Evolutionary conservation across 2,888 invertebrate genomes (phyloP).

Genomic region (Philereme transversata): DNA sequence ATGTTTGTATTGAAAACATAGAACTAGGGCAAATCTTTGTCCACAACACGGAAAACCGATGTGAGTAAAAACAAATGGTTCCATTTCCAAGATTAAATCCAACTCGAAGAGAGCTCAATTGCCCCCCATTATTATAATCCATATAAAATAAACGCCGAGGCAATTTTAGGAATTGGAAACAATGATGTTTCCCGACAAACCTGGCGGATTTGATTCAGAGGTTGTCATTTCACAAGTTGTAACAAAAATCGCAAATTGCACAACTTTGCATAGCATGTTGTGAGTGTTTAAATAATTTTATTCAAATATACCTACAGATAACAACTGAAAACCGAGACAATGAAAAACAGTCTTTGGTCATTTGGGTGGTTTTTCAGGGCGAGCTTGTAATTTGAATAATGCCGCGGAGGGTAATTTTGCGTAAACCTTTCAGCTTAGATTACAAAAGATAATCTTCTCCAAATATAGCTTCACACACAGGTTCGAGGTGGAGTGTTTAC

Average conservation of each 20-base stretch:
- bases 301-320: constrained; percentile 34
- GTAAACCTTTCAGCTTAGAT: constrained; percentile 17
- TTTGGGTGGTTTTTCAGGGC: constrained; percentile 22
- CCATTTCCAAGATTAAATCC: constrained; percentile 54
- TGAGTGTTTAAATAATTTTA: constrained; percentile 49
- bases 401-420: constrained; percentile 16
- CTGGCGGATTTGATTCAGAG: constrained; percentile 28
- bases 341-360: constrained; percentile 23
- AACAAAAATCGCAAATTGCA: constrained; percentile 35
- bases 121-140: constrained; percentile 29
- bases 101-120: constrained; percentile 26
- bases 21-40: constrained; percentile 61
- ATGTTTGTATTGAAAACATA: constrained; percentile 71
- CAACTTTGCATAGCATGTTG: constrained; percentile 33
- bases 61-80: constrained; percentile 52
- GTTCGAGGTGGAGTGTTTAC: constrained; percentile 61
- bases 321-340: constrained; percentile 27
- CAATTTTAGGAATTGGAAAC: constrained; percentile 30
- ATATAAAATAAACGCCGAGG: constrained; percentile 27
- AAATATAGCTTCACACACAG: constrained; percentile 46
- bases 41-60: constrained; percentile 44
- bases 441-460: constrained; percentile 32
- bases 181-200: constrained; percentile 35
- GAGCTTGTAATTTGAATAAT: constrained; percentile 27
- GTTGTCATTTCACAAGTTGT: constrained; percentile 26